Conservation (phyloP, 2,113 vertebrate species). For the Mastomys coucha region DNA sequence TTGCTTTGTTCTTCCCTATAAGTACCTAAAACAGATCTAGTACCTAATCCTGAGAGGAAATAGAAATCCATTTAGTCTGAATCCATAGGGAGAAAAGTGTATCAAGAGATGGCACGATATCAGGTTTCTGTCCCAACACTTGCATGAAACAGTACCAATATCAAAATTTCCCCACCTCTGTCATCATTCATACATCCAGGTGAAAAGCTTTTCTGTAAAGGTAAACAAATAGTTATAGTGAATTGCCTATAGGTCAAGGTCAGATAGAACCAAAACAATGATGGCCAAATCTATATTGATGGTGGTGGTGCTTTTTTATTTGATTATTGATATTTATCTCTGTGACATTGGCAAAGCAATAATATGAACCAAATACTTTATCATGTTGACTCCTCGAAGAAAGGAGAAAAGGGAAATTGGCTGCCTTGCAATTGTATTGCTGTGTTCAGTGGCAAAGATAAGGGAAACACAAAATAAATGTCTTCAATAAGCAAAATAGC, state of each 20-base stretch:
- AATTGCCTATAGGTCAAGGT: background rate
- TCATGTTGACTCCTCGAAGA: background rate
- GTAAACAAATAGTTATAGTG: background rate
- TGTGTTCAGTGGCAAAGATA: background rate
- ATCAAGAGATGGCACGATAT: background rate
- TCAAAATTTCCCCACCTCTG: background rate
- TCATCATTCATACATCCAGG: background rate
- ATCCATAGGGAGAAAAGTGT: background rate
- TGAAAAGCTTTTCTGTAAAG: slow-evolving; percentile 11
- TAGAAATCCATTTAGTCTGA: background rate
- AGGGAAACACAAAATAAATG: slow-evolving; percentile 26
- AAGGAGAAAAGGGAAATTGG: background rate
- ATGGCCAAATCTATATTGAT: background rate
- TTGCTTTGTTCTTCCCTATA: background rate
- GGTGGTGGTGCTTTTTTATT: background rate
- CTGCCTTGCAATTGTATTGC: background rate
- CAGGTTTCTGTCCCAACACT: background rate
- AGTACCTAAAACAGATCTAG: background rate
- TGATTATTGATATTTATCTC: slow-evolving; percentile 24
- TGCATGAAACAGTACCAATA: background rate
- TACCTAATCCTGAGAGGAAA: background rate
- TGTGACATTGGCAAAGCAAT: background rate
- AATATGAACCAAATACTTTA: slow-evolving; percentile 32
- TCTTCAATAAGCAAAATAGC: slow-evolving; percentile 1
- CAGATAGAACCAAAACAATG: background rate